phyloP scores from a whole-genome alignment of 2,888 invertebrate species.

The Caenorhabditis japonica region DNA sequence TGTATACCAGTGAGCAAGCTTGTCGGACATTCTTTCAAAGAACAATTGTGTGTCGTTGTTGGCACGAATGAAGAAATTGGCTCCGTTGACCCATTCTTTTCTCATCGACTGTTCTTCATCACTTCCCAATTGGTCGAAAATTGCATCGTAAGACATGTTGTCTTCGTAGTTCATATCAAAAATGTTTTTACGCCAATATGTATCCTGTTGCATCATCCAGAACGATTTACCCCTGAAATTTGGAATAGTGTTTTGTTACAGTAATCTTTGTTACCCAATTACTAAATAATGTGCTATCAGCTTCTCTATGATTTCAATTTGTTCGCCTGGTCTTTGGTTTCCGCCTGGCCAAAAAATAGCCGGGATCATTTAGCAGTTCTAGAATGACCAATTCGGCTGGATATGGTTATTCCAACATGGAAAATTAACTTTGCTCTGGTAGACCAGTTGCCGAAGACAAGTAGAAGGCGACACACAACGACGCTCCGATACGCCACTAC shows the following conservation, averaged over 20 bases:
- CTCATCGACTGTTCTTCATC: slow-evolving; percentile 67
- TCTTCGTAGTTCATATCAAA: slow-evolving; percentile 75
- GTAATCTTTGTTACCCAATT: background rate
- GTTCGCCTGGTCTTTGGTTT: too few relatives aligned
- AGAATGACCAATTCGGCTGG: too few relatives aligned
- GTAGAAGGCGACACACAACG: too few relatives aligned
- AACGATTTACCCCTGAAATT: slow-evolving; percentile 71
- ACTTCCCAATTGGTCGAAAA: slow-evolving; percentile 75
- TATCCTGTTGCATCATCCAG: slow-evolving; percentile 77
- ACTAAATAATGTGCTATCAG: too few relatives aligned
- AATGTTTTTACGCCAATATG: slow-evolving; percentile 68
- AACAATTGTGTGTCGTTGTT: slow-evolving; percentile 74
- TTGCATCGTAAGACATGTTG: slow-evolving; percentile 69
- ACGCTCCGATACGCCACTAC: too few relatives aligned
- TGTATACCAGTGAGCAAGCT: slow-evolving; percentile 74
- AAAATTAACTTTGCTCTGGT: too few relatives aligned
- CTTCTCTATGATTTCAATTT: too few relatives aligned
- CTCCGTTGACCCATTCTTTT: slow-evolving; percentile 77
- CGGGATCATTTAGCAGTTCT: too few relatives aligned
- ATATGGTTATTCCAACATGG: too few relatives aligned
- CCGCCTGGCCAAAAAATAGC: too few relatives aligned
- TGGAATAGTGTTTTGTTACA: too few relatives aligned
- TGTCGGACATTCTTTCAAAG: slow-evolving; percentile 74
- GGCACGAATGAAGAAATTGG: slow-evolving; percentile 76
- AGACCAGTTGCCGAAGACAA: too few relatives aligned